phyloP scores from a whole-genome alignment of 2,888 invertebrate genomes.

The Diploptera punctata region DNA sequence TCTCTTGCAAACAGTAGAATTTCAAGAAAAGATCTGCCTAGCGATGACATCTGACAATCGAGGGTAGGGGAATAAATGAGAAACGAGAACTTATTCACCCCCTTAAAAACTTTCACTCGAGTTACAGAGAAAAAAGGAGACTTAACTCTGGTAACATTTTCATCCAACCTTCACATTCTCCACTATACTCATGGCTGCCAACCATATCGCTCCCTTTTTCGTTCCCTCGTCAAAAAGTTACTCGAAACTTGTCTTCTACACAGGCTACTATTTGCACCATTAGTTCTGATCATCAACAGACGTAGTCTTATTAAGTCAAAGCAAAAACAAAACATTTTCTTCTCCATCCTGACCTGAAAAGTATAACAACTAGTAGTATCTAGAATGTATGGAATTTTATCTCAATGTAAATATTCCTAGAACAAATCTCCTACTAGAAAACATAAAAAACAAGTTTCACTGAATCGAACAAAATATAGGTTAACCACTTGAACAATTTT shows the following conservation, averaged over 20 bases:
- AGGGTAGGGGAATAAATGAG: neutral
- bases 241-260: neutral
- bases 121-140: neutral
- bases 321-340: neutral
- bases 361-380: neutral
- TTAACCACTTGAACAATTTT: too few species aligned
- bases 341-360: slow-evolving; percentile 2
- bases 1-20: too few species aligned
- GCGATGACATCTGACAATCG: neutral
- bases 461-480: too few species aligned
- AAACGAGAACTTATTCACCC: neutral
- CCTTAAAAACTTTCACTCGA: neutral
- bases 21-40: too few species aligned
- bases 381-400: too few species aligned
- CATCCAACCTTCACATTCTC: neutral
- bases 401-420: too few species aligned
- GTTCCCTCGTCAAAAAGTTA: neutral
- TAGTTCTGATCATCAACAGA: slow-evolving; percentile 26
- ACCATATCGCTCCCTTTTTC: neutral
- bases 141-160: neutral
- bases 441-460: too few species aligned
- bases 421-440: too few species aligned
- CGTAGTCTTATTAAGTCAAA: neutral
- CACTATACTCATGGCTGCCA: neutral
- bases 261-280: slow-evolving; percentile 24